A percentile compares a stretch with the other conserved stretches of the same genome.
Evolutionary conservation across 92 coral and sea anemone genomes (phyloP).

Genomic region (Paramuricea clavata): DNA sequence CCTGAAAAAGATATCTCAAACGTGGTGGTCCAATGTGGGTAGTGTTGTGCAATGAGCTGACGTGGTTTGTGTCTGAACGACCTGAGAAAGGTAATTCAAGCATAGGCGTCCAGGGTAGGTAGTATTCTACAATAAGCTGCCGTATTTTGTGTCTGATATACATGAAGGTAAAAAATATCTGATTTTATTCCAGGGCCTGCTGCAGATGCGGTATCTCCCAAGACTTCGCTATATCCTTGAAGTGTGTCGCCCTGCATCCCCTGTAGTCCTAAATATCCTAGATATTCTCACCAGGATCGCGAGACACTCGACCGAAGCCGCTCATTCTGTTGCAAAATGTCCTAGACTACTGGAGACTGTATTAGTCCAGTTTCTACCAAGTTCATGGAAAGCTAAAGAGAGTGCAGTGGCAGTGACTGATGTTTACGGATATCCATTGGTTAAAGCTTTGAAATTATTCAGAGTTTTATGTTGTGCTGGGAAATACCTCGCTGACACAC

Average conservation of each 20-base stretch:
- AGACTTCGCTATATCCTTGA: slow-evolving; percentile 96
- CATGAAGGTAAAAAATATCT: background rate
- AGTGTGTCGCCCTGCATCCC: slow-evolving; percentile 82
- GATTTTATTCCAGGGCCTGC: slow-evolving; percentile 73
- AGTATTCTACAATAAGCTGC: too few relatives aligned
- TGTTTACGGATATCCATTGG: slow-evolving; percentile 79
- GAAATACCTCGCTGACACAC: slow-evolving; percentile 75
- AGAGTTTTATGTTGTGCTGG: slow-evolving; percentile 85
- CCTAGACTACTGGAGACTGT: slow-evolving; percentile 89
- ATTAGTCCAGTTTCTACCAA: slow-evolving; percentile 84
- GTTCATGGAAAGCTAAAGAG: slow-evolving; percentile 75
- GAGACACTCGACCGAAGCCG: slow-evolving; percentile 85
- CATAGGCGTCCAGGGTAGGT: too few relatives aligned
- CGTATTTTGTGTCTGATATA: background rate
- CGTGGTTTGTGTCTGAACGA: too few relatives aligned
- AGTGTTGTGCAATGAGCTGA: too few relatives aligned
- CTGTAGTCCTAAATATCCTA: slow-evolving; percentile 73
- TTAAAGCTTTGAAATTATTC: slow-evolving; percentile 82
- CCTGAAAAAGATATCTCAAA: too few relatives aligned
- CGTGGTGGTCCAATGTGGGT: too few relatives aligned
- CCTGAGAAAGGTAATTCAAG: too few relatives aligned
- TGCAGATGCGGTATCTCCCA: slow-evolving; percentile 88
- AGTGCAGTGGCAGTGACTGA: slow-evolving; percentile 47
- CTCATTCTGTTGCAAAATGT: slow-evolving; percentile 81
- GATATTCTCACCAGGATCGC: slow-evolving; percentile 82